phyloP scores from a whole-genome alignment of 2,797 vertebrate genomes.

The Artibeus jamaicensis region DNA sequence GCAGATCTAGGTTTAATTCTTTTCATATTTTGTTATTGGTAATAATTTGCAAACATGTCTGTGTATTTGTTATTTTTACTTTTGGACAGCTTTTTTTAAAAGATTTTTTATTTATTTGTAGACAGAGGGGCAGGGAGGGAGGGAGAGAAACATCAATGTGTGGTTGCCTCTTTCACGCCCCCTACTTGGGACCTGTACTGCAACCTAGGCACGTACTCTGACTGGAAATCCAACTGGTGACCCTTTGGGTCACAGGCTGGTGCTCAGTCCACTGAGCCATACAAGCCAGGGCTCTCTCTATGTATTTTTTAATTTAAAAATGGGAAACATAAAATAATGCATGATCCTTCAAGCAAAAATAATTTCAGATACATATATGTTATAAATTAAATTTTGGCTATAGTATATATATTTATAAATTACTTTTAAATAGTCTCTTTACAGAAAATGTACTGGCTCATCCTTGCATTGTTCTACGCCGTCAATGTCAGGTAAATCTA shows the following conservation, averaged over 20 bases:
- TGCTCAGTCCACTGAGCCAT: no score
- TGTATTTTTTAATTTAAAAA: background rate
- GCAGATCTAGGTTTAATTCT: conserved; percentile 34
- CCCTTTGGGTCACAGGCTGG: no score
- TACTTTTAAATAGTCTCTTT: conserved; percentile 89
- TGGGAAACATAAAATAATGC: background rate
- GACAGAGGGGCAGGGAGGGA: no score
- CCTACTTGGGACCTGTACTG: no score
- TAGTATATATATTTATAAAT: background rate
- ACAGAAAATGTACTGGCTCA: conserved; percentile 98
- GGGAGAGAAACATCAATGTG: no score
- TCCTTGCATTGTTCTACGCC: conserved; percentile 95
- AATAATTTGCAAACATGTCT: background rate
- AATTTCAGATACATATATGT: background rate
- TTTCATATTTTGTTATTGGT: conserved; percentile 38
- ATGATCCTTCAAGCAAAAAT: background rate
- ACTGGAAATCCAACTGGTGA: no score
- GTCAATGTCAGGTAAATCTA: conserved; percentile 94
- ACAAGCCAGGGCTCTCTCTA: no score
- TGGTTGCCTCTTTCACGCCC: no score
- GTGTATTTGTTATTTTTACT: background rate
- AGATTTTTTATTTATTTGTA: no score
- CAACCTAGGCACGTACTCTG: no score
- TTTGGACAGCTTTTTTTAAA: no score
- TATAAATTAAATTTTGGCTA: background rate